Evolutionary conservation across 2,797 vertebrate genomes (phyloP), one percentile per base, ranked within the genome.

Genomic region (Strix occidentalis): DNA sequence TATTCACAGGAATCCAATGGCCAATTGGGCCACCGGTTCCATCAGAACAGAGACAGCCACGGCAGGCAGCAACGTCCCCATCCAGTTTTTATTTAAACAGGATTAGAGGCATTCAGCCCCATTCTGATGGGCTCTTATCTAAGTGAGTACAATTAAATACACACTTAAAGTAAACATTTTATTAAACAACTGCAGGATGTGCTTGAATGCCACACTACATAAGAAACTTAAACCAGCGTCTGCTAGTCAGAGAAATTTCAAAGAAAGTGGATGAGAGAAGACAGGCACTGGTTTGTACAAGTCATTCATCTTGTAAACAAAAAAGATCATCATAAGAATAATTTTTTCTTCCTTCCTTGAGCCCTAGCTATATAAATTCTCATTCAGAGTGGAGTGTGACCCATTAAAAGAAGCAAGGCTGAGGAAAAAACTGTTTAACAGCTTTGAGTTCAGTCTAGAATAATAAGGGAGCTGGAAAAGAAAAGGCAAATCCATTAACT

Each of bases 161-260:
- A 43, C 4, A 13, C 3, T 13, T 23, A 13, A 35, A 65, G 10
- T 9, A 56, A 50, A 24, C 12, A 10, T 23, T 43, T 45, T 8
- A 33, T 41, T 33, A 35, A 75, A 63, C 12, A 66, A n/a, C 11
- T 33, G 17, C 41, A 79, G 50, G 9, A 17, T 13, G 5, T 20
- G 10, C 6, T 45, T 33, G 56, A 74, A 51, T 64, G 29, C 5
- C 29, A 68, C 1, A 2, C 21, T 37, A 3, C 0, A 1, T 7
- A 14, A 85, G 29, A 83, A 87, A 72, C 10, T 64, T 35, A 39
- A 48, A 39, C 18, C 35, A 87, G 13, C 3, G 1, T 5, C 46
- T 80, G 10, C 33, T 46, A 51, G 20, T 35, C 29, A 48, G 35
- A 58, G 51, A 60, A 58, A 66, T 23, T 28, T 71, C 43, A 63